A percentile compares a stretch with the other conserved stretches of the same genome.
phyloP scores from a whole-genome alignment of 1,140 invertebrate genomes.

The Tribolium castaneum region DNA sequence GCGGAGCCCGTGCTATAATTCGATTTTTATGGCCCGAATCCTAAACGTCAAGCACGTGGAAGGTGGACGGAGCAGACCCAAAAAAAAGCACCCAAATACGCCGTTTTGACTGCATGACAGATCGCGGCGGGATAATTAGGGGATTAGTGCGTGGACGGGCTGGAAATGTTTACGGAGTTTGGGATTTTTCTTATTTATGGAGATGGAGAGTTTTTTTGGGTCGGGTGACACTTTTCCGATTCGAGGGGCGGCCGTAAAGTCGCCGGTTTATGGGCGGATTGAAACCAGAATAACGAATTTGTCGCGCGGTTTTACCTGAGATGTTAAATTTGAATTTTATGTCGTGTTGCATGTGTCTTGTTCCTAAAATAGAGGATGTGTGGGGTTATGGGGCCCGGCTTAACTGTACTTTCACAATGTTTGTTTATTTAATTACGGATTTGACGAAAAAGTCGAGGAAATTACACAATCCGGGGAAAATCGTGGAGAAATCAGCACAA shows the following conservation, averaged over 20 bases:
- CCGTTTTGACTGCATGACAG: not conserved
- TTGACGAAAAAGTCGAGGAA: not conserved
- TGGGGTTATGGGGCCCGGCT: slow-evolving; percentile 13
- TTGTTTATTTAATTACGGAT: slow-evolving; percentile 1
- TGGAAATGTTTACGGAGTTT: not conserved
- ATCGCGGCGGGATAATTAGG: not conserved
- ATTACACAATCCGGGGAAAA: not conserved
- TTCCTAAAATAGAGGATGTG: slow-evolving; percentile 17
- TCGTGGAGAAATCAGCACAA: not conserved
- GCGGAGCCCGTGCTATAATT: slow-evolving; percentile 37
- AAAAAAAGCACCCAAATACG: not conserved
- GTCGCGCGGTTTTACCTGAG: slow-evolving; percentile 28
- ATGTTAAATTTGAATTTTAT: slow-evolving; percentile 32
- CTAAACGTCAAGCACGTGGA: slow-evolving; percentile 43
- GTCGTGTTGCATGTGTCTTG: slow-evolving; percentile 30
- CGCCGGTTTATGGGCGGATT: slow-evolving; percentile 9
- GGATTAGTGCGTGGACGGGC: too few relatives aligned
- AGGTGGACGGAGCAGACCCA: slow-evolving; percentile 8
- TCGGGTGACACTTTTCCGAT: not conserved
- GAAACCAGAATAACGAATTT: slow-evolving; percentile 28
- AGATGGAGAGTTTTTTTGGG: not conserved
- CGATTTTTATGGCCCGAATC: slow-evolving; percentile 37
- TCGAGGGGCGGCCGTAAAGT: not conserved
- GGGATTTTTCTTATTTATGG: not conserved
- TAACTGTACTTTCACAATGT: slow-evolving; percentile 27